These are phyloP conservation scores for Dicerorhinus sumatrensis DNA, from an alignment of 2,113 vertebrate genomes.

Conservation along the genomic window DNA sequence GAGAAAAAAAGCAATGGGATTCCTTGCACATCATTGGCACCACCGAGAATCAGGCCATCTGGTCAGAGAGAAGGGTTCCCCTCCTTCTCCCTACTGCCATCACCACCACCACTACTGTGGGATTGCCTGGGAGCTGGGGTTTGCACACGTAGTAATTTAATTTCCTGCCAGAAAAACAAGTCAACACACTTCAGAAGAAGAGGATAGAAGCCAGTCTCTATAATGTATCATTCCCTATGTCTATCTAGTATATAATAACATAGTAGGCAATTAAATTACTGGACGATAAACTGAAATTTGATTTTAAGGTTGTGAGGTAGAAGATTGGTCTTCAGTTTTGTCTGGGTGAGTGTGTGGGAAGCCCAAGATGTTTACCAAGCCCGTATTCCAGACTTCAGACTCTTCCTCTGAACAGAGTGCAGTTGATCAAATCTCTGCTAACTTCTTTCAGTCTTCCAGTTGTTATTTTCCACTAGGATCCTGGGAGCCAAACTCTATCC, in stretches of 20 bases:
- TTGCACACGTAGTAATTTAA: neutral
- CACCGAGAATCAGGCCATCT: neutral
- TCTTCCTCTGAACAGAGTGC: neutral
- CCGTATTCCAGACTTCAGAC: neutral
- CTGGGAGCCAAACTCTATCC: neutral
- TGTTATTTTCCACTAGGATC: neutral
- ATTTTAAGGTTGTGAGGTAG: neutral
- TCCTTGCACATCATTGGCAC: neutral
- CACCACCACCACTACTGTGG: neutral
- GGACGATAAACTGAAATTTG: neutral
- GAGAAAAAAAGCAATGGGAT: neutral
- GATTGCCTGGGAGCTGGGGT: neutral
- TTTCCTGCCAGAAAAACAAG: neutral
- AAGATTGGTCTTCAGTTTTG: neutral
- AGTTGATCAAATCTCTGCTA: neutral
- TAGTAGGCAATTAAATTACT: constrained; percentile 15
- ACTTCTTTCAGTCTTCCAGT: neutral
- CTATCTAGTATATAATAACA: neutral
- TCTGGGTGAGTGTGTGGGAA: neutral
- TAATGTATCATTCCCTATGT: neutral
- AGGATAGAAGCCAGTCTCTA: neutral
- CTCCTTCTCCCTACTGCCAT: neutral
- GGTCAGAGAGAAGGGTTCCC: neutral
- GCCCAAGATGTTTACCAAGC: neutral
- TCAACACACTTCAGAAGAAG: neutral